phyloP scores from a whole-genome alignment of 1,140 invertebrate genomes.

The Bombus confusus region DNA sequence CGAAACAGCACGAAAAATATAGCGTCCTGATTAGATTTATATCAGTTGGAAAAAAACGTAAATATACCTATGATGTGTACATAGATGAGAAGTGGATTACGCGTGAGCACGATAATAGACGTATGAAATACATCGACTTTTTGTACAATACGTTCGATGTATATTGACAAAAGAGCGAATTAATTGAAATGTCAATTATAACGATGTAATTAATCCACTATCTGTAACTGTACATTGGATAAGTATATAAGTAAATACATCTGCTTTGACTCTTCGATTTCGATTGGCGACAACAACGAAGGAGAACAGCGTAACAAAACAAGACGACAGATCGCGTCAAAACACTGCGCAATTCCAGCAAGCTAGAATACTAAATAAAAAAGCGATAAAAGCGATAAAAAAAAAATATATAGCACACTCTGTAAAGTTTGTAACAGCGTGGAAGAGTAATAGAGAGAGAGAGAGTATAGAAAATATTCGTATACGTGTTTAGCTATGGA shows the following conservation, averaged over 20 bases:
- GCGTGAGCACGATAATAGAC: not conserved
- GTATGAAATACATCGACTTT: not conserved
- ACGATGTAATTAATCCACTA: no score
- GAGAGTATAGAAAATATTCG: no score
- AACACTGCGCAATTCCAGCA: slow-evolving; percentile 1
- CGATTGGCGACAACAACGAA: not conserved
- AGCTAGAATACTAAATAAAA: not conserved
- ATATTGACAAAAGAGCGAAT: not conserved
- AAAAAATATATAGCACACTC: no score
- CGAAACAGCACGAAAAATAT: not conserved
- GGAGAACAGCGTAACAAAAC: not conserved
- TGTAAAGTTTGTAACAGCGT: no score
- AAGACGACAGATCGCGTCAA: not conserved
- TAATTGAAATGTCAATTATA: no score
- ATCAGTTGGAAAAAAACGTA: not conserved
- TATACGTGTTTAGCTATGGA: no score
- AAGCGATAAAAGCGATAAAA: no score
- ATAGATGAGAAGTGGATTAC: no score
- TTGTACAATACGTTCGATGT: not conserved
- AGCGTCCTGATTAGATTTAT: not conserved
- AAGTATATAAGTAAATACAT: no score
- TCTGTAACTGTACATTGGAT: no score
- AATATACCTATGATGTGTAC: not conserved
- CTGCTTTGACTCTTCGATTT: not conserved
- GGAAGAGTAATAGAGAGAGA: no score